phyloP scores from a whole-genome alignment of 2,113 vertebrate species.

The Turdus rufiventris region DNA sequence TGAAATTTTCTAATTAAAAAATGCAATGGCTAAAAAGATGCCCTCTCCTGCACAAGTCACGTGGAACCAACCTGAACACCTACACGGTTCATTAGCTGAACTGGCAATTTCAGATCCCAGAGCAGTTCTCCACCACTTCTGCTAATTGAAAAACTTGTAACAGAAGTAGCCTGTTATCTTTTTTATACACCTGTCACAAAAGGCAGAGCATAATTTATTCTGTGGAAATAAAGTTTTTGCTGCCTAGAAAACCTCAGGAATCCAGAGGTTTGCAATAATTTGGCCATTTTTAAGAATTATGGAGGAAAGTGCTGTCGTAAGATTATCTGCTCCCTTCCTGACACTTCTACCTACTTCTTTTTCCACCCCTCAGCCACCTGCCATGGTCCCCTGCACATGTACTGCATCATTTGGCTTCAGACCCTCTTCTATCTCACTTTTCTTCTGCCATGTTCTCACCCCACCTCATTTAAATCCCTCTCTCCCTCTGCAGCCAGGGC shows the following conservation, averaged over 20 bases:
- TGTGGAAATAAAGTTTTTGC: not conserved
- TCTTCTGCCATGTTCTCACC: not conserved
- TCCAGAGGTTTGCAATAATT: not conserved
- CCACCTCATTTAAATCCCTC: not conserved
- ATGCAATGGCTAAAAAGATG: not conserved
- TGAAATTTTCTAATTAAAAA: slow-evolving; percentile 54
- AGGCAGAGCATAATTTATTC: not conserved
- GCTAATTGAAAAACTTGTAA: slow-evolving; percentile 42
- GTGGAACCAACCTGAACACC: slow-evolving; percentile 26
- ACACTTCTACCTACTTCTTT: not conserved
- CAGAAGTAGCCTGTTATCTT: slow-evolving; percentile 9
- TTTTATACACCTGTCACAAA: slow-evolving; percentile 1
- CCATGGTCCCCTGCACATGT: not conserved
- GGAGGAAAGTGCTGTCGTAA: rapidly evolving
- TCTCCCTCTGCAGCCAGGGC: not conserved
- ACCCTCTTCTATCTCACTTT: not conserved
- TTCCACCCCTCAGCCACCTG: not conserved
- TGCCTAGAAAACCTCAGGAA: not conserved
- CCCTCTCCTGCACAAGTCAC: slow-evolving; percentile 12
- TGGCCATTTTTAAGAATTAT: not conserved
- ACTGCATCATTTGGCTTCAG: not conserved
- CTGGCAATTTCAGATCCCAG: slow-evolving; percentile 31
- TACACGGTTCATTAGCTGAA: slow-evolving; percentile 42
- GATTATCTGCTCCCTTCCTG: not conserved
- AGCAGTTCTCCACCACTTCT: not conserved